Evolutionary conservation across 1,140 invertebrate species (phyloP).

Genomic region (Drosophila dunni): DNA sequence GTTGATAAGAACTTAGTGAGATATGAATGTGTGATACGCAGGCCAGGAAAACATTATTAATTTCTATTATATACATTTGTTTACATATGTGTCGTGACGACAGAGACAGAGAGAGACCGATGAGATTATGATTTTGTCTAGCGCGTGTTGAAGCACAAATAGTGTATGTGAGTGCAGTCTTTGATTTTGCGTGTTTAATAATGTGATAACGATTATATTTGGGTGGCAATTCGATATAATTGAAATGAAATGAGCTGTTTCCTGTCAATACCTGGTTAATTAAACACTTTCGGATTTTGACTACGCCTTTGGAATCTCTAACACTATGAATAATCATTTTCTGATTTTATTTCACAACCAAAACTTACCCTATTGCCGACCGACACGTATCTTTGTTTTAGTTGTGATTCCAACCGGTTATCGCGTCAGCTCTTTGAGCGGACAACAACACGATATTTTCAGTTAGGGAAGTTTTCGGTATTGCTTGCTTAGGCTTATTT

Average conservation of each 20-base stretch:
- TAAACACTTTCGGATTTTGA: background rate
- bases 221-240: background rate
- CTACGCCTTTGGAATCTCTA: background rate
- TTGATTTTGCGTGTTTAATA: constrained; percentile 10
- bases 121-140: background rate
- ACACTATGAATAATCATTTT: background rate
- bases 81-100: background rate
- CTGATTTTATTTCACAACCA: constrained; percentile 2
- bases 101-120: background rate
- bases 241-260: constrained; percentile 1
- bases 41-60: constrained; percentile 16
- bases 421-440: background rate
- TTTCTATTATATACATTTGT: constrained; percentile 5
- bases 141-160: constrained; percentile 29
- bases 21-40: constrained; percentile 12
- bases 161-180: background rate
- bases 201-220: background rate
- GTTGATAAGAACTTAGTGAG: background rate
- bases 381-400: background rate
- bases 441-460: constrained; percentile 3
- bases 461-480: background rate
- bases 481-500: background rate
- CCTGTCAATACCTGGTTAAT: background rate
- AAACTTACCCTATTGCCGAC: background rate
- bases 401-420: background rate